Evolutionary conservation across 2,113 vertebrate genomes (phyloP), one percentile per base, ranked within the genome.

Genomic region (Mus pahari): DNA sequence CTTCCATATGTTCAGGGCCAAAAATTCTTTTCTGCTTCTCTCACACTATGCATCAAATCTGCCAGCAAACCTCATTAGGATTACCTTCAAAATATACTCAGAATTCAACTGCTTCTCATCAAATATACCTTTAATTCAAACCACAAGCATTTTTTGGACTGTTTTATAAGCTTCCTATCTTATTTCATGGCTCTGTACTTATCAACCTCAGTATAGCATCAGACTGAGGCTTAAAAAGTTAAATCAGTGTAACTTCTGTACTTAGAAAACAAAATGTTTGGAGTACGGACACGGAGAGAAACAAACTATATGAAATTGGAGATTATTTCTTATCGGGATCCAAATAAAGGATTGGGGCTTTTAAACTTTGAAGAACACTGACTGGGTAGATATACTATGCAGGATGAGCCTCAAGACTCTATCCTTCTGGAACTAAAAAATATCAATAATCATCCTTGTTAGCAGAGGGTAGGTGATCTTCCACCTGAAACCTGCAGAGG

Each of bases 41-140:
- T 73, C 36, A 84, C 4, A 78, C 9, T 22, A 48, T 75, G 16
- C 39, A 87, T 82, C 45, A 95, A 83, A 88, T 77, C 50, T 33
- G 68, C 81, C 66, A 87, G 70, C 14, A 82, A 84, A 81, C 71
- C 36, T 28, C 66, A 86, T 92, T 74, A 71, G 26, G 24, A 75
- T 60, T 36, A 82, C 50, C 68, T 91, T 82, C 22, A 82, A 88
- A 93, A n/a, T 88, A 91, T 39, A 92, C 10, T 42, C 42, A 84
- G 36, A 71, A n/a, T 96, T 64, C 24, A 77, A 48, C 26, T 31
- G 48, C 31, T 88, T 71, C 22, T 75, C 36, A 58, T 48, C 68
- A 83, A 33, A 26, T 50, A n/a, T 93, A 70, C 36, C 36, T 87
- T 87, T 71, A n/a, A 26, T 53, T 24, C 60, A 88, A 91, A 88